Evolutionary conservation across 1,140 invertebrate species (phyloP).

Genomic region (Orussus abietinus): DNA sequence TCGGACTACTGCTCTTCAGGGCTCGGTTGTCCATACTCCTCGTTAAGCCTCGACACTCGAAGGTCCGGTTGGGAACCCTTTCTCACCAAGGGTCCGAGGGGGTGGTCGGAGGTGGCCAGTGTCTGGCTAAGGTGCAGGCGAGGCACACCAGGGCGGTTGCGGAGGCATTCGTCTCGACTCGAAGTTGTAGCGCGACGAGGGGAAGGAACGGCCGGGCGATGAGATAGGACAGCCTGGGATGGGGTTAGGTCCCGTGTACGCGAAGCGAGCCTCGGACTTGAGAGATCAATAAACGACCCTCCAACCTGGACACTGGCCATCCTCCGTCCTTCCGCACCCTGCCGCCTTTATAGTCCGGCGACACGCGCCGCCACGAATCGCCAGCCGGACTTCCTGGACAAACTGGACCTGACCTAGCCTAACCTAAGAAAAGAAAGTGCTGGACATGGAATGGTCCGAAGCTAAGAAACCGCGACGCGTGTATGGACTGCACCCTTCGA

Average conservation of each 20-base stretch:
- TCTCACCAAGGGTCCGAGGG: slow-evolving; percentile 42
- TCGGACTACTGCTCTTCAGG: too few species aligned
- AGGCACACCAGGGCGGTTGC: too few species aligned
- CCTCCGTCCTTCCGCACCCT: slow-evolving; percentile 28
- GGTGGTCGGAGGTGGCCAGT: slow-evolving; percentile 17
- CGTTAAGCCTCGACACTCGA: too few species aligned
- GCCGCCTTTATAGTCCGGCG: slow-evolving; percentile 29
- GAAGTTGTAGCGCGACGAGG: slow-evolving; percentile 51
- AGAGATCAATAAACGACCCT: slow-evolving; percentile 56
- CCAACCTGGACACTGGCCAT: slow-evolving; percentile 49
- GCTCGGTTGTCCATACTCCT: too few species aligned
- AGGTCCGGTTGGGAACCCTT: slow-evolving; percentile 42
- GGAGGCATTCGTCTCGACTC: too few species aligned
- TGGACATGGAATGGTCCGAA: too few species aligned
- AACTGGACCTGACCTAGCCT: too few species aligned
- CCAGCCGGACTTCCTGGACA: too few species aligned
- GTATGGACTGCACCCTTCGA: too few species aligned
- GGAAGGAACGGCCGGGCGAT: slow-evolving; percentile 12
- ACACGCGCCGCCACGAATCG: slow-evolving; percentile 17
- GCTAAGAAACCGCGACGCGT: too few species aligned
- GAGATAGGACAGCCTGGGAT: slow-evolving; percentile 30
- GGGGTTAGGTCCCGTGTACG: slow-evolving; percentile 49
- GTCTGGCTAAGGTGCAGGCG: too few species aligned
- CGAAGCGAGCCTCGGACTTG: slow-evolving; percentile 50
- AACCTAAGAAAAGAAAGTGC: too few species aligned